Base-by-base conservation (phyloP, 2,888 invertebrate genomes). In the Drosophila prostipennis region DNA sequence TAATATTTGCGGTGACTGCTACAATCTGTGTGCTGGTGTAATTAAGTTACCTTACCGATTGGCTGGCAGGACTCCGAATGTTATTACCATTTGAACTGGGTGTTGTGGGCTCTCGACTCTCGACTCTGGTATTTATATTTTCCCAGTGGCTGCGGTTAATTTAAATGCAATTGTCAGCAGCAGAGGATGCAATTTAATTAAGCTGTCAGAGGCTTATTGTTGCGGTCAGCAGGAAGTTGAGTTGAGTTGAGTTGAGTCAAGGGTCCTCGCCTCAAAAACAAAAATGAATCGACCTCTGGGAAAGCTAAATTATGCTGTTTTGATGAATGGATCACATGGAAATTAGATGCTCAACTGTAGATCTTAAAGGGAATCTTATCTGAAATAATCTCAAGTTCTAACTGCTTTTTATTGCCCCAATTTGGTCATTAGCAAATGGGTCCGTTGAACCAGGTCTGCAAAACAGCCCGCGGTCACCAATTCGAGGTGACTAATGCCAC, bases 161-260 rank as follows among this genome's bases (percentile, higher is more conserved):
- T 61, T 61, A 61, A 71, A 71, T 70, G 60, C 70, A 70, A 56
- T 54, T 70, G 70, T 71, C 71, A 70, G 61, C 36, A 29, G n/a
- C 71, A 70, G 52, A 46, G 70, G 61, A 46, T 29, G 45, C 16
- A 56, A 61, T 71, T 61, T 71, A 70, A 71, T 71, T 71, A 70
- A 61, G 40, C 56, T 71, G 71, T 70, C 71, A 46, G 45, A 14
- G 40, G 58, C 40, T 57, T 34, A 16, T 69, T 59, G 54, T 49
- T 70, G 45, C 14, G 70, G 60, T 59, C 69, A 53, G 45, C 32
- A 29, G 19, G 14, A 49, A 43, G 53, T 68, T 48, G 37, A 48
- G 53, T 59, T 42, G 37, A 48, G 48, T 29, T 19, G 23, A 48
- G 48, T 29, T 19, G 29, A 37, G 52, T 14, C 34, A 42, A 51